These are phyloP conservation scores for Cetoscarus ocellatus DNA, from an alignment of 2,797 vertebrate species.

Conservation along the genomic window DNA sequence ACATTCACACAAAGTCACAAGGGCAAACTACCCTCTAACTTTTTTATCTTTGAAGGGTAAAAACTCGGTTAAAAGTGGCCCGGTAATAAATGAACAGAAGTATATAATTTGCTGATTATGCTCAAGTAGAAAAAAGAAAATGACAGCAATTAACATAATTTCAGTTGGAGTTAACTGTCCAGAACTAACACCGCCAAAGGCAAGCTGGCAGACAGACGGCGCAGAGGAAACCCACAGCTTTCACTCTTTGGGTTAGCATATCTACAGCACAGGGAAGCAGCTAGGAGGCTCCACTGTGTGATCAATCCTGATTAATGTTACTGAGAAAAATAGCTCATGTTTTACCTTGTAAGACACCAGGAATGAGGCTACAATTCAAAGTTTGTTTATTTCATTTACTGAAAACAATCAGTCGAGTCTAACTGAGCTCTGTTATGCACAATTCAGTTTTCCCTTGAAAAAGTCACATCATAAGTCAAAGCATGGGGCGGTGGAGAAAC, in stretches of 20 bases:
- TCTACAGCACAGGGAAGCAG: conserved; percentile 60
- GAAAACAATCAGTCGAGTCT: background rate
- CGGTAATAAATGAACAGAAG: conserved; percentile 80
- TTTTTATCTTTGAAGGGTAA: conserved; percentile 78
- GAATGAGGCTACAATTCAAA: background rate
- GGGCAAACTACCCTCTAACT: conserved; percentile 63
- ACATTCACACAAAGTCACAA: conserved; percentile 18
- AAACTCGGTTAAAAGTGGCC: conserved; percentile 74
- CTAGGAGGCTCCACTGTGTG: conserved; percentile 37
- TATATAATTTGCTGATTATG: conserved; percentile 87
- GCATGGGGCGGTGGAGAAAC: conserved; percentile 2
- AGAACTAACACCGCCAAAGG: conserved; percentile 89
- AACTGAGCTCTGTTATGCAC: conserved; percentile 4
- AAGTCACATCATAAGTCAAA: conserved; percentile 4
- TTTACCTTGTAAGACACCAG: conserved; percentile 30
- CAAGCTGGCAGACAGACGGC: conserved; percentile 85
- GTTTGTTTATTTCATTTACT: conserved; percentile 21
- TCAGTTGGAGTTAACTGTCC: conserved; percentile 89
- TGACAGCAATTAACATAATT: conserved; percentile 89
- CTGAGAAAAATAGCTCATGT: conserved; percentile 20
- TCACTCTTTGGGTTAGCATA: conserved; percentile 60
- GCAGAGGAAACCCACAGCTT: conserved; percentile 72
- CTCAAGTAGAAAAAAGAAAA: conserved; percentile 83
- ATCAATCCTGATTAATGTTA: conserved; percentile 65
- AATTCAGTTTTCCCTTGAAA: conserved; percentile 1